Evolutionary conservation across 2,888 invertebrate species (phyloP).

Genomic region (Ligdia adustata): DNA sequence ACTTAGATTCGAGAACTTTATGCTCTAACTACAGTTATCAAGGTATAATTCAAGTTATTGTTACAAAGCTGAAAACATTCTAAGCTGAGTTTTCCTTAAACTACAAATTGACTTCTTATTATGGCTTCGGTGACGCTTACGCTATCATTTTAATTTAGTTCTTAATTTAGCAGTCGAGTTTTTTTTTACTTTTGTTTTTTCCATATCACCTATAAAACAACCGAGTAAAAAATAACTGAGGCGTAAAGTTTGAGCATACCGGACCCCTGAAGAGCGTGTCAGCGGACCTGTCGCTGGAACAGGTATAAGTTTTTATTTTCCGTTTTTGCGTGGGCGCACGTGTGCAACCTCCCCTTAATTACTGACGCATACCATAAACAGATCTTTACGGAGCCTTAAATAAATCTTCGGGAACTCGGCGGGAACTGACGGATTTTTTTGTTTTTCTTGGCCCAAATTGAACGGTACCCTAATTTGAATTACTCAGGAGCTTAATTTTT

Average conservation of each 20-base stretch:
- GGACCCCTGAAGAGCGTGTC: slow-evolving; percentile 67
- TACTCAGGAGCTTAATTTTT: too few species aligned
- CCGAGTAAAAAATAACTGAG: neutral
- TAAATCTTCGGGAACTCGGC: slow-evolving; percentile 69
- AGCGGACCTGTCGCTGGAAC: slow-evolving; percentile 81
- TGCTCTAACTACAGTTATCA: too few species aligned
- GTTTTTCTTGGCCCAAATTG: slow-evolving; percentile 43
- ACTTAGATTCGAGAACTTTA: too few species aligned
- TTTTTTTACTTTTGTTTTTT: too few species aligned
- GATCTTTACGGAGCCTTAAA: slow-evolving; percentile 84
- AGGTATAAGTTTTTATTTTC: slow-evolving; percentile 79
- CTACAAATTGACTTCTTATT: too few species aligned
- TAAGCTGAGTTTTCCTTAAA: too few species aligned
- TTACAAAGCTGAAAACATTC: too few species aligned
- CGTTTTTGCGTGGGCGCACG: slow-evolving; percentile 80
- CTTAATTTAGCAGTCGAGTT: too few species aligned
- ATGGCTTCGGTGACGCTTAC: too few species aligned
- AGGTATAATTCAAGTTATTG: too few species aligned
- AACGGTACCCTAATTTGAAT: neutral
- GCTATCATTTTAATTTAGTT: too few species aligned
- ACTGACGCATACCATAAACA: slow-evolving; percentile 84
- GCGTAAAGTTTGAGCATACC: slow-evolving; percentile 60
- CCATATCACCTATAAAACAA: neutral
- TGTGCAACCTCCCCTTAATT: slow-evolving; percentile 82
- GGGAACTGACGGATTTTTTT: slow-evolving; percentile 37